Evolutionary conservation across 2,797 vertebrate genomes (phyloP).

Genomic region (Pipistrellus nathusii): DNA sequence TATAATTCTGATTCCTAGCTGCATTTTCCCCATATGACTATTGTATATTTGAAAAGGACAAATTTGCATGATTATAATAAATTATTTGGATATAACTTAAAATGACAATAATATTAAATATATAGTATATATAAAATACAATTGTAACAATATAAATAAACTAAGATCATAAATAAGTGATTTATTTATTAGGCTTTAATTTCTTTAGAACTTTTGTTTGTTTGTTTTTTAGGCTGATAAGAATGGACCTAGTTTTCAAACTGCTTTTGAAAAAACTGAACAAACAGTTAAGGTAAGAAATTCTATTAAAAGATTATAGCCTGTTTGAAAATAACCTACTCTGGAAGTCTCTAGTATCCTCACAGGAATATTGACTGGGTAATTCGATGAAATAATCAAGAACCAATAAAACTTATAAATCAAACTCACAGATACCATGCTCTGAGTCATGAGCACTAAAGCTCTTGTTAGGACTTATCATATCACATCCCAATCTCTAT

Average conservation of each 20-base stretch:
- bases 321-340: slow-evolving; percentile 20
- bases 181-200: slow-evolving; percentile 53
- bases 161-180: background rate
- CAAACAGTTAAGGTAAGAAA: slow-evolving; percentile 93
- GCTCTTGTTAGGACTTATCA: background rate
- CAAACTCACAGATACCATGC: background rate
- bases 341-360: background rate
- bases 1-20: background rate
- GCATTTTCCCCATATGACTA: background rate
- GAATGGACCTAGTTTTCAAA: slow-evolving; percentile 92
- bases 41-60: slow-evolving; percentile 10
- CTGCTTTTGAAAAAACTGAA: slow-evolving; percentile 93
- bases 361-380: background rate
- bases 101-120: background rate
- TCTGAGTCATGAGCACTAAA: background rate
- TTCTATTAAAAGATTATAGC: background rate
- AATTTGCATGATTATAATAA: background rate
- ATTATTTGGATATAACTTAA: background rate
- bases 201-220: slow-evolving; percentile 35
- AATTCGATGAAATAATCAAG: background rate
- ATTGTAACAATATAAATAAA: background rate
- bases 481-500: background rate
- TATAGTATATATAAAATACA: background rate
- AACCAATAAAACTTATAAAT: background rate
- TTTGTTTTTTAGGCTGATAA: slow-evolving; percentile 90